phyloP scores from a whole-genome alignment of 2,113 vertebrate species.

The Ciconia maguari region DNA sequence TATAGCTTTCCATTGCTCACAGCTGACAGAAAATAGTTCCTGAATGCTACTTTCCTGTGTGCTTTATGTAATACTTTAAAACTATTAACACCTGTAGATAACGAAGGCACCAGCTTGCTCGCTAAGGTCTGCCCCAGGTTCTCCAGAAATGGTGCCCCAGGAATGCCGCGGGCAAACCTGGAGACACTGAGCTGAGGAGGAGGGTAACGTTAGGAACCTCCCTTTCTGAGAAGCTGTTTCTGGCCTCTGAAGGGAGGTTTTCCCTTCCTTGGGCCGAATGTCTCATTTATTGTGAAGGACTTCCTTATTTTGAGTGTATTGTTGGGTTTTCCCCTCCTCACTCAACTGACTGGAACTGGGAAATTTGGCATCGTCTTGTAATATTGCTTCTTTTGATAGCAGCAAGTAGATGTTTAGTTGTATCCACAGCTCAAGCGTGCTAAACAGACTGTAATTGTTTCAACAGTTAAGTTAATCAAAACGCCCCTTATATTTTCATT shows the following conservation, averaged over 20 bases:
- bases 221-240: not conserved
- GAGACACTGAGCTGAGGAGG: not conserved
- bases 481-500: not conserved
- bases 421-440: not conserved
- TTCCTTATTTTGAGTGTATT: not conserved
- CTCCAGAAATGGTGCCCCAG: not conserved
- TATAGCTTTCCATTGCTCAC: not conserved
- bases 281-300: not conserved
- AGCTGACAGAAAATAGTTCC: not conserved
- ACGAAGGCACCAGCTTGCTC: not conserved
- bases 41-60: not conserved
- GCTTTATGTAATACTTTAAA: not conserved
- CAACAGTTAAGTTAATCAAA: not conserved
- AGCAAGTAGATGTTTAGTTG: not conserved
- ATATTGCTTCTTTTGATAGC: not conserved
- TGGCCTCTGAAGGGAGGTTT: not conserved
- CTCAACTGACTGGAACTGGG: not conserved
- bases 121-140: not conserved
- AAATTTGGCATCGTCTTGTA: not conserved
- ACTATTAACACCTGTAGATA: not conserved
- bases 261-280: not conserved
- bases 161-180: fast-evolving
- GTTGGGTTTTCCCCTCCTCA: not conserved
- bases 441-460: not conserved
- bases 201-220: not conserved